Evolutionary conservation across 2,797 vertebrate species (phyloP), one percentile per base, ranked within the genome.

Genomic region (Babyrousa celebensis): DNA sequence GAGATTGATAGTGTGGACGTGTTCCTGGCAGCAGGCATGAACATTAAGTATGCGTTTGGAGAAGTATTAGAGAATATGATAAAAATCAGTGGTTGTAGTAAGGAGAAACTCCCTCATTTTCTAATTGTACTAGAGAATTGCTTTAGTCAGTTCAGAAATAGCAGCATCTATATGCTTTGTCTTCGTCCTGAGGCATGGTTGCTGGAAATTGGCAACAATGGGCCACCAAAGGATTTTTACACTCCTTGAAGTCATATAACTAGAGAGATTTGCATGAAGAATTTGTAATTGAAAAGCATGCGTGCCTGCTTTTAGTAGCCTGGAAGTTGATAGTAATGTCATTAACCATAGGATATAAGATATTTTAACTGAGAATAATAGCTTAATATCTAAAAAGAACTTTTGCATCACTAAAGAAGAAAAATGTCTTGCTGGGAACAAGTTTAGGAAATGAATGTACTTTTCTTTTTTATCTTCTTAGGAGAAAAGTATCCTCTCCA

Each of bases 31-130:
- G 40, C 36, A 62, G 70, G n/a, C 54, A 36, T 87, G 25, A 88
- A n/a, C 1, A 5, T 58, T 58, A n/a, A 88, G 20, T 92, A 75
- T 88, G 70, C 40, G 75, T 83, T 95, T 95, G 62, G 40, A 88
- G 62, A 83, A 58, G n/a, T 83, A 54, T 77, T 88, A 91, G 40
- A 83, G 32, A 87, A 40, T 88, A 43, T 68, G 77, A 52, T 88
- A 83, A 87, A 86, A 80, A 74, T 83, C 52, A 83, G 1, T 75
- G 5, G 52, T 67, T 83, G 48, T 68, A 75, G 65, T 65, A 74
- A 67, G n/a, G 29, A 62, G 48, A 92, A 87, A 25, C 16, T 68
- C 48, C 23, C 36, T 75, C 10, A 25, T 74, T 82, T 95, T 88
- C 82, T 67, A 74, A 74, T 65, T 67, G 63, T 48, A 91, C 58